A percentile compares a stretch with the other conserved stretches of the same genome.
Evolutionary conservation across 2,888 invertebrate genomes (phyloP).

Genomic region (Drosophila borborema): DNA sequence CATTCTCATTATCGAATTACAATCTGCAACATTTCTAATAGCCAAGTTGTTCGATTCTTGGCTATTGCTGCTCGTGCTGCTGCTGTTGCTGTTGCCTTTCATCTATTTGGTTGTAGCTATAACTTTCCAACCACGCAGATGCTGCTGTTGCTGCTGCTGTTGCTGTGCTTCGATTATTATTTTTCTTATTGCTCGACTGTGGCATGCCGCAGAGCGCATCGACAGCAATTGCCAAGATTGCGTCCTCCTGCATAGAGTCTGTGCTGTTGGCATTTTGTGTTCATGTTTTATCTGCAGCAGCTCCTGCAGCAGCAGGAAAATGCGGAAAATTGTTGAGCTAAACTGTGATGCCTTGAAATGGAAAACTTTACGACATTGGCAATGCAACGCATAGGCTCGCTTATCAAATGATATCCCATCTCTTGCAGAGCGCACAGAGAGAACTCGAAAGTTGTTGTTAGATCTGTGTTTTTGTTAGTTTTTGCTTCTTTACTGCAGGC

Average conservation of each 20-base stretch:
- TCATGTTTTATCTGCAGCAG: conserved; percentile 63
- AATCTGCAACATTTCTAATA: conserved; percentile 42
- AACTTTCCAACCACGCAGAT: conserved; percentile 75
- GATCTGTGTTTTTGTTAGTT: conserved; percentile 40
- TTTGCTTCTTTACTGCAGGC: conserved; percentile 44
- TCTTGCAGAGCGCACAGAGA: conserved; percentile 16
- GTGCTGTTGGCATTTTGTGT: conserved; percentile 60
- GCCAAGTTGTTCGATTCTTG: conserved; percentile 45
- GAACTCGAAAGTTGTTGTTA: conserved; percentile 53
- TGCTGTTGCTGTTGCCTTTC: conserved; percentile 52
- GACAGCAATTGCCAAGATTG: conserved; percentile 33
- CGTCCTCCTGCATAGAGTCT: conserved; percentile 16
- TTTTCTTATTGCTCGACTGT: conserved; percentile 61
- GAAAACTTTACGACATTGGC: conserved; percentile 61
- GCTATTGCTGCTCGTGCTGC: conserved; percentile 8
- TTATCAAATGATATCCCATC: conserved; percentile 76
- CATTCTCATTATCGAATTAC: conserved; percentile 74
- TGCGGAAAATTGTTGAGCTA: conserved; percentile 69
- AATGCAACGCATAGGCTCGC: conserved; percentile 59
- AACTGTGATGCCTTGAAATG: conserved; percentile 72
- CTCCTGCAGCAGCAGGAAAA: conserved; percentile 56
- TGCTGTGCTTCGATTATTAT: conserved; percentile 69
- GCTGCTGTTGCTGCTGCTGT: conserved; percentile 25
- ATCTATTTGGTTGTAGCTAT: conserved; percentile 64
- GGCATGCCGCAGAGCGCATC: conserved; percentile 21